Conservation (phyloP, 2,113 vertebrate genomes). For the Neofelis nebulosa region DNA sequence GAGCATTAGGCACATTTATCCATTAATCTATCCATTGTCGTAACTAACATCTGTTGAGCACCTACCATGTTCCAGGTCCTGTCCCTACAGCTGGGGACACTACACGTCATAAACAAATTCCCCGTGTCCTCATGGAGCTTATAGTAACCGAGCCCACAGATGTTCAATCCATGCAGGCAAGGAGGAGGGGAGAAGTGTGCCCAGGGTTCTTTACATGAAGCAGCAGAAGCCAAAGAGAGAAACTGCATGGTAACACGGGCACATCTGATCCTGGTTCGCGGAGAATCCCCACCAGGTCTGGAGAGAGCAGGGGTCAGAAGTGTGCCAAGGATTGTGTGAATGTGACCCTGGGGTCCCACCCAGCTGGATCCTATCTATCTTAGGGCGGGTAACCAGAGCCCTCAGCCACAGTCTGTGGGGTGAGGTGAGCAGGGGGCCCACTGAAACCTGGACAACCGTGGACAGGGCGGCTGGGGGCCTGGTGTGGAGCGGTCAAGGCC, state of each 20-base stretch:
- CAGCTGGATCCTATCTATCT: constrained; percentile 78
- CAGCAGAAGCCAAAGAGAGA: constrained; percentile 90
- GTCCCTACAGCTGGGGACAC: neutral
- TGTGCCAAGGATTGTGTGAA: neutral
- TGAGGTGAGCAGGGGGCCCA: too few relatives aligned
- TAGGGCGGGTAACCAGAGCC: constrained; percentile 90
- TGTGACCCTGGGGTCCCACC: neutral
- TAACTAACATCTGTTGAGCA: neutral
- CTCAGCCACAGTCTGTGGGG: constrained; percentile 83
- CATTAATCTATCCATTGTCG: neutral
- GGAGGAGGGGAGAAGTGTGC: neutral
- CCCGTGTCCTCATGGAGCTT: neutral
- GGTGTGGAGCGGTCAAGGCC: neutral
- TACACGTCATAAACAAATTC: neutral
- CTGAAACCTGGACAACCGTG: neutral
- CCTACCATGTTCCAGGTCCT: neutral
- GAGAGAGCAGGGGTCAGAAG: neutral
- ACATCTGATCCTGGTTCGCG: constrained; percentile 88
- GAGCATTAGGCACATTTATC: neutral
- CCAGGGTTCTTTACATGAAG: constrained; percentile 63
- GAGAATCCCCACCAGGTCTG: constrained; percentile 88
- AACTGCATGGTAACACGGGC: constrained; percentile 89
- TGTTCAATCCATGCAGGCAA: neutral
- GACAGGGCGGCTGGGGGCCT: neutral
- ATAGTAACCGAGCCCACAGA: neutral